Conservation (phyloP, 1,140 invertebrate genomes). For the Vanessa atalanta region DNA sequence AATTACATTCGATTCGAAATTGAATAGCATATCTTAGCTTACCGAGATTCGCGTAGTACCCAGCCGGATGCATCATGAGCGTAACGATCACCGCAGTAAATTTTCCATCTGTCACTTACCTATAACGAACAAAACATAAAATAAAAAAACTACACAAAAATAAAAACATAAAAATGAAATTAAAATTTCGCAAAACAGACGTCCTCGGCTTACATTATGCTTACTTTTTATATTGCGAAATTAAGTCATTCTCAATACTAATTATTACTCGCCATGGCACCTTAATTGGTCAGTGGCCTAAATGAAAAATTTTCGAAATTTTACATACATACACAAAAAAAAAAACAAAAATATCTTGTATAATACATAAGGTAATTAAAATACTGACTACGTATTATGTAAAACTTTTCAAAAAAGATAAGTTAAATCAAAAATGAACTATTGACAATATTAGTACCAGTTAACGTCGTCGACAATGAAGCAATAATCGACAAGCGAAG, state of each 20-base stretch:
- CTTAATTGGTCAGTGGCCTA: neutral
- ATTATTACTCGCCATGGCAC: neutral
- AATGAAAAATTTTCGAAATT: neutral
- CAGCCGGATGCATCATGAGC: conserved; percentile 74
- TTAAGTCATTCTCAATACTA: conserved; percentile 5
- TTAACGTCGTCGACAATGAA: conserved; percentile 10
- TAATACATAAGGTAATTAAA: neutral
- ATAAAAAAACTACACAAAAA: conserved; percentile 23
- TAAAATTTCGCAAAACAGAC: neutral
- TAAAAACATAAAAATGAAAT: conserved; percentile 12
- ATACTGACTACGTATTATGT: neutral
- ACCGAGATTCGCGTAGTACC: conserved; percentile 78
- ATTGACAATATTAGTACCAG: neutral
- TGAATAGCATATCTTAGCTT: conserved; percentile 46
- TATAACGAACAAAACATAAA: conserved; percentile 61
- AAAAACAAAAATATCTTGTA: neutral
- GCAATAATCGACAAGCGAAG: conserved; percentile 20
- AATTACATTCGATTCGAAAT: neutral
- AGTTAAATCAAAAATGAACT: neutral
- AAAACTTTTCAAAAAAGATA: neutral
- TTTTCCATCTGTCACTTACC: conserved; percentile 79
- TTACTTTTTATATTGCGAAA: neutral
- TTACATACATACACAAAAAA: neutral
- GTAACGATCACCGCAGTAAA: conserved; percentile 69
- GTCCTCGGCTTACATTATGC: neutral